Evolutionary conservation across 2,797 vertebrate genomes (phyloP), one percentile per base, ranked within the genome.

Genomic region (Crocidura indochinensis): DNA sequence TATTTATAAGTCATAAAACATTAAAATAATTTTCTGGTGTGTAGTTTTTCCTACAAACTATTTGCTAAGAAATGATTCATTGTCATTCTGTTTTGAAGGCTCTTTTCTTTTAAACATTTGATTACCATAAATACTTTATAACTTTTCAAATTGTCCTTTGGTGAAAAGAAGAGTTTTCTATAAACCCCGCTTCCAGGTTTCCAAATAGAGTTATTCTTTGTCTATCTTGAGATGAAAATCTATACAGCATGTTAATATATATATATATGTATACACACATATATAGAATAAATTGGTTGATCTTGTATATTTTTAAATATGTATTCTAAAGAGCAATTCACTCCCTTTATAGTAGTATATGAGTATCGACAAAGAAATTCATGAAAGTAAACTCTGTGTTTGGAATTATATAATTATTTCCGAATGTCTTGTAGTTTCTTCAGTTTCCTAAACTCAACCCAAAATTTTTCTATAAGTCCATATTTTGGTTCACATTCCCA

Each of bases 1-100:
- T 79, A 82, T 78, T 87, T 87, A 53, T 84, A 91, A 84, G 68
- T 84, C 10, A n/a, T 72, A 74, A 86, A 60, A 94, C 86, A 15
- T 64, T 51, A 68, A 82, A 51, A 56, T 1, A 49, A 29, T 19
- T 71, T 87, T 64, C 29, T 12, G n/a, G 14, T 8, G 26, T 56
- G 12, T 24, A 2, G 1, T 20, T 64, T 71, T 87, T 62, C 19
- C 51, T 87, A 29, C 22, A 11, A 62, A 78, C 22, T 76, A 12
- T 10, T 68, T 7, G 27, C 7, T 47, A 62, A 22, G 14, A 17
- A 60, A 27, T 64, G 69, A 73, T 0, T 10, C 31, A 22, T 29
- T 7, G 3, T 65, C 44, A 22, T 31, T 73, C 47, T 1, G 9
- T 2, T 4, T 76, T 76, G 87, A 31, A 4, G 8, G 2, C 7